phyloP scores from a whole-genome alignment of 1,140 invertebrate species.

The Zaprionus taronus region DNA sequence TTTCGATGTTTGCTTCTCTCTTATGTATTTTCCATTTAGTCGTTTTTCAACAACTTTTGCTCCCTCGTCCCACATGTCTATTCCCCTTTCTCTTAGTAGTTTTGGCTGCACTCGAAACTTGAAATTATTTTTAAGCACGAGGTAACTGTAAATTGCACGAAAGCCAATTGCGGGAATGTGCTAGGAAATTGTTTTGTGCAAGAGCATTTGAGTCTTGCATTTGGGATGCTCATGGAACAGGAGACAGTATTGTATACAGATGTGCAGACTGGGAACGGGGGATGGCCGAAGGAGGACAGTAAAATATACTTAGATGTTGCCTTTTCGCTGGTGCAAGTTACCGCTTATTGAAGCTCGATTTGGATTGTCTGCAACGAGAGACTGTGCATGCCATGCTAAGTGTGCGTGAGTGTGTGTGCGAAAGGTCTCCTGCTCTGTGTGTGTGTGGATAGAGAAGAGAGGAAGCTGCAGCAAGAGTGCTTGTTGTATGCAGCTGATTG shows the following conservation, averaged over 20 bases:
- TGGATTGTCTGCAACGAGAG: constrained; percentile 22
- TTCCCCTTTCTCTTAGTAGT: background rate
- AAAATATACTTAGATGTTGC: constrained; percentile 51
- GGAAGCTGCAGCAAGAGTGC: constrained; percentile 59
- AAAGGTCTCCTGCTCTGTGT: constrained; percentile 18
- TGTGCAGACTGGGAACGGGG: background rate
- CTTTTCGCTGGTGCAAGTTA: constrained; percentile 32
- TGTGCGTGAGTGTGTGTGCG: constrained; percentile 7
- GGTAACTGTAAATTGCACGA: constrained; percentile 72
- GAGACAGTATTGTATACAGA: constrained; percentile 19
- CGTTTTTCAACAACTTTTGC: background rate
- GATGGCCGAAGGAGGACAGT: constrained; percentile 11
- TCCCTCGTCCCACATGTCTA: background rate
- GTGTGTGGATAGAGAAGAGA: constrained; percentile 31
- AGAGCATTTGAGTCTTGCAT: constrained; percentile 20
- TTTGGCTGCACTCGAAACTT: constrained; percentile 48
- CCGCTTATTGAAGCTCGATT: constrained; percentile 35
- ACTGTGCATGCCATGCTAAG: constrained; percentile 17
- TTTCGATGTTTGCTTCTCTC: background rate
- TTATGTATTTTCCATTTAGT: background rate
- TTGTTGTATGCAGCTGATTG: constrained; percentile 81
- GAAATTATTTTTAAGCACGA: constrained; percentile 74
- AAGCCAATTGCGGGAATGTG: constrained; percentile 63
- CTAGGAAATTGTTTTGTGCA: constrained; percentile 73
- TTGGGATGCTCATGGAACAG: constrained; percentile 24